Evolutionary conservation across 1,140 invertebrate genomes (phyloP), one percentile per base, ranked within the genome.

Genomic region (Parasteatoda tepidariorum): DNA sequence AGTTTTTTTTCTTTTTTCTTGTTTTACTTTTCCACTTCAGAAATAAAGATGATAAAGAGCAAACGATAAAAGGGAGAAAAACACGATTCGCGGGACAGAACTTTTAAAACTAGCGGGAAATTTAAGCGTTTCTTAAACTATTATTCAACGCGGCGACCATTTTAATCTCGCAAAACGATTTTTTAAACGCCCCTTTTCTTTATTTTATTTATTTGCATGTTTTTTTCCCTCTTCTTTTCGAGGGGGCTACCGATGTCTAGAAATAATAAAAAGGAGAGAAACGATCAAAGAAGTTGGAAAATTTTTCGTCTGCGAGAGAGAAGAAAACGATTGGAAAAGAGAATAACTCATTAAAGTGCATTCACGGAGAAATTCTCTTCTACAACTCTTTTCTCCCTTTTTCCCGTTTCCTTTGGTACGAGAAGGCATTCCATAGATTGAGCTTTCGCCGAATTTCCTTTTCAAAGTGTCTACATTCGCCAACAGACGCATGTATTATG

Each of bases 261-360:
- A 18, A 62, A 62, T 59, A 62, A 62, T n/a, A 68, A n/a, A 31
- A 68, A 68, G 62, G 33, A 34, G 48, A 48, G 38, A 66, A 78
- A 78, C 62, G 59, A 66, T 78, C 74, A 78, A 66, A 67, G 71
- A 66, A 78, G 74, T 78, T 48, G 38, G 61, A 78, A 78, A 78
- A 48, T 78, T 78, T 66, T 61, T 31, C 34, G 48, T 75, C 26
- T 22, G 5, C 30, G 74, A 54, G 62, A 31, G 22, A 22, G 30
- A 61, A 38, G 34, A 66, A 78, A 78, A 78, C 74, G 74, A 64
- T 78, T 78, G 74, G 59, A 55, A 78, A 78, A 78, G 59, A 64
- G 74, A 78, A 78, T 78, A 78, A 78, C 74, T 78, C 74, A 78
- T 78, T 78, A 78, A 78, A 78, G 62, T 66, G 74, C 74, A 78